A percentile compares a stretch with the other conserved stretches of the same genome.
These are phyloP conservation scores for Sceloporus undulatus DNA, from an alignment of 2,113 vertebrate species.

Conservation along the genomic window DNA sequence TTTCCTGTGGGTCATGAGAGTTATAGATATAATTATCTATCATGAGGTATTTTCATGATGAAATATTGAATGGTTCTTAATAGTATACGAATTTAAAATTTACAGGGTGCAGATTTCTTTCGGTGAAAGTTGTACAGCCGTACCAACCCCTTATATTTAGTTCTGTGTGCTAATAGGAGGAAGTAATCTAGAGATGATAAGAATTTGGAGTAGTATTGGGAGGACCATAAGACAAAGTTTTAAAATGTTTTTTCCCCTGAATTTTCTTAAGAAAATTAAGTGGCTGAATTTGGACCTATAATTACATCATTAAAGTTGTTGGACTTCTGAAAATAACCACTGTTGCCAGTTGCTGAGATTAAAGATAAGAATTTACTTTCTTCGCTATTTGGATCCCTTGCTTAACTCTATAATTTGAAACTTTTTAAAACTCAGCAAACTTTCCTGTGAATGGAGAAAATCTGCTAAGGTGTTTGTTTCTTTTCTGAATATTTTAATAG, in stretches of 20 bases:
- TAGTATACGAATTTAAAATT: background rate
- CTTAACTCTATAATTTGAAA: background rate
- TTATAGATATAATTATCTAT: background rate
- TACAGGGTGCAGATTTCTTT: slow-evolving; percentile 34
- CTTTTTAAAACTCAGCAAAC: background rate
- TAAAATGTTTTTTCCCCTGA: slow-evolving; percentile 1
- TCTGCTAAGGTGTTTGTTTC: background rate
- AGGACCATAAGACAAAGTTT: slow-evolving; percentile 26
- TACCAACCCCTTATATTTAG: slow-evolving; percentile 39
- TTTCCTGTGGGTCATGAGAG: slow-evolving; percentile 16
- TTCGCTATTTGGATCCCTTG: background rate
- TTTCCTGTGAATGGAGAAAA: background rate
- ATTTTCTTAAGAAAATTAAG: slow-evolving; percentile 4
- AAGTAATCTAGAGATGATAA: slow-evolving; percentile 26
- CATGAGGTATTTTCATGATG: background rate
- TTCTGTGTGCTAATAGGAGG: slow-evolving; percentile 24
- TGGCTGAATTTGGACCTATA: slow-evolving; percentile 51
- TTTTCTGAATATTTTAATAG: slow-evolving; percentile 11
- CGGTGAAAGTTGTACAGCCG: background rate
- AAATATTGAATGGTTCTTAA: slow-evolving; percentile 13
- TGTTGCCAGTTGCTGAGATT: slow-evolving; percentile 26
- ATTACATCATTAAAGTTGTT: slow-evolving; percentile 29
- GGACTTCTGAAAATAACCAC: slow-evolving; percentile 33
- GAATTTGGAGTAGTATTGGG: slow-evolving; percentile 36
- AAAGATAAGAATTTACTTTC: background rate